A percentile compares a stretch with the other conserved stretches of the same genome.
Evolutionary conservation across 2,797 vertebrate species (phyloP).

Genomic region (Typhlichthys subterraneus): DNA sequence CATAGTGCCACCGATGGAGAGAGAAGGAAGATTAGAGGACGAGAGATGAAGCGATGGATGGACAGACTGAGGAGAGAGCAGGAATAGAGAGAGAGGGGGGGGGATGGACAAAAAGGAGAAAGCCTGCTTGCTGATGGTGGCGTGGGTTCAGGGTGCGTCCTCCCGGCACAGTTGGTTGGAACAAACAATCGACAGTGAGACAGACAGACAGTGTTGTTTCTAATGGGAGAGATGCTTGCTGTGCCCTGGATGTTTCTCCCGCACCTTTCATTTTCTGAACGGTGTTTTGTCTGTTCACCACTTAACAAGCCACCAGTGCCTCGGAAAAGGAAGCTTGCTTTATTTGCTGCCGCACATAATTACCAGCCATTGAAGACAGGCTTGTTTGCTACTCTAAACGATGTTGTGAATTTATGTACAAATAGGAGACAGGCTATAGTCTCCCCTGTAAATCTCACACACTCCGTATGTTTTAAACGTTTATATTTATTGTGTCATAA

Average conservation of each 20-base stretch:
- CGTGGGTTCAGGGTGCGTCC: slow-evolving; percentile 59
- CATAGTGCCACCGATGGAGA: slow-evolving; percentile 33
- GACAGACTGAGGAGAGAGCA: slow-evolving; percentile 33
- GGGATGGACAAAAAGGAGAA: slow-evolving; percentile 41
- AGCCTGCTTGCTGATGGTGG: slow-evolving; percentile 26
- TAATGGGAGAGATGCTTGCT: slow-evolving; percentile 69
- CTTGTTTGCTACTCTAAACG: slow-evolving; percentile 69
- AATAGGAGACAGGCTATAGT: slow-evolving; percentile 62
- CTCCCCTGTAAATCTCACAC: slow-evolving; percentile 48
- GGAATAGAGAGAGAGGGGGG: slow-evolving; percentile 11
- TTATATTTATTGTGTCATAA: slow-evolving; percentile 34
- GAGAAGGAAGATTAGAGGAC: slow-evolving; percentile 66
- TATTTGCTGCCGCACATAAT: slow-evolving; percentile 76
- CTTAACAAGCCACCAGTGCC: slow-evolving; percentile 75
- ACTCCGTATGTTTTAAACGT: slow-evolving; percentile 26
- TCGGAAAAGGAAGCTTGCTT: slow-evolving; percentile 66
- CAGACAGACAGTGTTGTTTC: slow-evolving; percentile 60
- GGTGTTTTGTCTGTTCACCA: slow-evolving; percentile 77
- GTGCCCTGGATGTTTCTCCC: slow-evolving; percentile 68
- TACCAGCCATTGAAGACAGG: slow-evolving; percentile 70
- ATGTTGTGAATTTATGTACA: slow-evolving; percentile 70
- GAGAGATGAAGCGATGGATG: slow-evolving; percentile 17
- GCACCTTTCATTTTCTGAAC: slow-evolving; percentile 77
- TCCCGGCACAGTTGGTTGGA: slow-evolving; percentile 57
- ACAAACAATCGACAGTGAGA: slow-evolving; percentile 57